Percentiles rank a stretch among this genome's conserved stretches.
Evolutionary conservation across 2,888 invertebrate species (phyloP).

Genomic region (Idaea straminata): DNA sequence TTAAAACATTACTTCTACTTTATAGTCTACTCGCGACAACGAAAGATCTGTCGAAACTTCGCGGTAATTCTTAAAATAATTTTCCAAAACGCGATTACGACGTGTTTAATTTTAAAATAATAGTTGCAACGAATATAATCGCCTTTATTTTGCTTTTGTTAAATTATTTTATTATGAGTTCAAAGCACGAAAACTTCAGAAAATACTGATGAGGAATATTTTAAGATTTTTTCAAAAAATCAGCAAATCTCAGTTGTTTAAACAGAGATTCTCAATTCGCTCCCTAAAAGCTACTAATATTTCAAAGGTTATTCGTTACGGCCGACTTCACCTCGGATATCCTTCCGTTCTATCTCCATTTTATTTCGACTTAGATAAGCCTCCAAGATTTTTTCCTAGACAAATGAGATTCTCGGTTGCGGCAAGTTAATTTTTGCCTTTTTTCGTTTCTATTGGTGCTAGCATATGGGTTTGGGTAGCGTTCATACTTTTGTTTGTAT

Average conservation of each 20-base stretch:
- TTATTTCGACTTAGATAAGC: slow-evolving; percentile 63
- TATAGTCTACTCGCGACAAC: too few species aligned
- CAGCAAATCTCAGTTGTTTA: background rate
- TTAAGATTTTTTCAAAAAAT: background rate
- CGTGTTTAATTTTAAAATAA: too few species aligned
- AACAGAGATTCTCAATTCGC: slow-evolving; percentile 11
- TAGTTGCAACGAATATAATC: too few species aligned
- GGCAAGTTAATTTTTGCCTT: slow-evolving; percentile 42
- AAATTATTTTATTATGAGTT: too few species aligned
- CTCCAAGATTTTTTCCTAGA: slow-evolving; percentile 51
- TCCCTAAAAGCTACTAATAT: slow-evolving; percentile 49
- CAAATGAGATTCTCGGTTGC: slow-evolving; percentile 50
- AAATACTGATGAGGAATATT: background rate
- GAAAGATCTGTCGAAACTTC: too few species aligned
- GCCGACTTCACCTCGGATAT: slow-evolving; percentile 53
- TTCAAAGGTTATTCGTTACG: slow-evolving; percentile 56
- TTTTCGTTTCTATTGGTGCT: slow-evolving; percentile 32
- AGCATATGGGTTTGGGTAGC: slow-evolving; percentile 25
- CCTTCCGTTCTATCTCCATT: slow-evolving; percentile 68
- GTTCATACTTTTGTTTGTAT: slow-evolving; percentile 16
- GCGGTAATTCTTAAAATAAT: too few species aligned
- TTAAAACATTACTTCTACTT: too few species aligned
- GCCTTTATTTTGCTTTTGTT: too few species aligned
- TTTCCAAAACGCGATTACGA: too few species aligned
- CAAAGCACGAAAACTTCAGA: background rate